A percentile compares a stretch with the other conserved stretches of the same genome.
phyloP scores from a whole-genome alignment of 2,797 vertebrate genomes.

The Podarcis siculus region DNA sequence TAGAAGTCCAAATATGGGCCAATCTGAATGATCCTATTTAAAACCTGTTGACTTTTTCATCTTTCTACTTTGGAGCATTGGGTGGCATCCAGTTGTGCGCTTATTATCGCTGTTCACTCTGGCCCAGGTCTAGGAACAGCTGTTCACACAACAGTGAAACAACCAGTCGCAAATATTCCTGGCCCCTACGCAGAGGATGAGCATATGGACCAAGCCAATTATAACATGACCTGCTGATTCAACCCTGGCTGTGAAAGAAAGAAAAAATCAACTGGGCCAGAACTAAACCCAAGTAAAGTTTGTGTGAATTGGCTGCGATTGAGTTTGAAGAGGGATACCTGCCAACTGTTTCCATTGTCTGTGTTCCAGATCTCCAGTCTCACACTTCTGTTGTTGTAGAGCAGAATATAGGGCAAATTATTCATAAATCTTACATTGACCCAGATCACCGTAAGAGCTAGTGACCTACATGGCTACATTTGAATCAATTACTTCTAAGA shows the following conservation, averaged over 20 bases:
- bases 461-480: not conserved
- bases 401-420: not conserved
- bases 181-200: not conserved
- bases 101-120: not conserved
- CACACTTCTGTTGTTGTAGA: not conserved
- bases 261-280: not conserved
- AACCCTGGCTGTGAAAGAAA: not conserved
- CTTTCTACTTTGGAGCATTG: not conserved
- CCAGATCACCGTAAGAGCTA: not conserved
- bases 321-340: not conserved
- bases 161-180: not conserved
- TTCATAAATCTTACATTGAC: not conserved
- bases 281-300: not conserved
- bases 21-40: not conserved
- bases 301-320: not conserved
- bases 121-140: not conserved
- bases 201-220: not conserved
- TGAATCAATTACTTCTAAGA: not conserved
- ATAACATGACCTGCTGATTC: not conserved
- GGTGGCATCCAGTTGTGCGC: not conserved
- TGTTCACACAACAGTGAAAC: not conserved
- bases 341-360: not conserved
- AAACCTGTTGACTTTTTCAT: not conserved
- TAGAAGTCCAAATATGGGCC: not conserved
- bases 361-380: not conserved